phyloP scores from a whole-genome alignment of 2,113 vertebrate species.

The Zeus faber region DNA sequence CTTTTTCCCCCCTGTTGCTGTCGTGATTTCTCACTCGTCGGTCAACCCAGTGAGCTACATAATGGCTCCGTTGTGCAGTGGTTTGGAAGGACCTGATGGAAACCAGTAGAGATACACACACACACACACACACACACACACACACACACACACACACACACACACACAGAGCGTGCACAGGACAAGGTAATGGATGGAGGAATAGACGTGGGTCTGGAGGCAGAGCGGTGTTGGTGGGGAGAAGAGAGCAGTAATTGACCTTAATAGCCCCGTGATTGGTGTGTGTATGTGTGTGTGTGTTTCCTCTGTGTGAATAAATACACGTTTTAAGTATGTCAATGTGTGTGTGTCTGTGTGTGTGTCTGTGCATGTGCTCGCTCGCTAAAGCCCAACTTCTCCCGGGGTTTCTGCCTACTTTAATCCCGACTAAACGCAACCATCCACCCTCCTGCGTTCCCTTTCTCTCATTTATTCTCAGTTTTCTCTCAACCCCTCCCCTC shows the following conservation, averaged over 20 bases:
- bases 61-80: slow-evolving; percentile 73
- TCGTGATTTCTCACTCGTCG: slow-evolving; percentile 28
- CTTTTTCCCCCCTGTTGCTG: not conserved
- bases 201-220: slow-evolving; percentile 32
- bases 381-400: slow-evolving; percentile 22
- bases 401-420: slow-evolving; percentile 53
- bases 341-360: slow-evolving; percentile 11
- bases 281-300: slow-evolving; percentile 18
- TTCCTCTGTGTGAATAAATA: slow-evolving; percentile 8
- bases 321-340: not conserved
- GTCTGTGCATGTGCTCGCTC: slow-evolving; percentile 15
- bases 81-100: slow-evolving; percentile 72
- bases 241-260: slow-evolving; percentile 63
- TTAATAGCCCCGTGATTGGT: slow-evolving; percentile 62
- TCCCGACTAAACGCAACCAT: slow-evolving; percentile 60
- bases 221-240: slow-evolving; percentile 49
- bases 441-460: slow-evolving; percentile 11
- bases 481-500: slow-evolving; percentile 5
- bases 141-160: slow-evolving; percentile 12
- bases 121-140: slow-evolving; percentile 2
- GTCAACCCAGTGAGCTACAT: slow-evolving; percentile 50
- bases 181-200: slow-evolving; percentile 60
- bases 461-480: slow-evolving; percentile 18
- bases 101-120: slow-evolving; percentile 46
- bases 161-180: slow-evolving; percentile 49